phyloP scores from a whole-genome alignment of 2,888 invertebrate species.

The Spodoptera picta region DNA sequence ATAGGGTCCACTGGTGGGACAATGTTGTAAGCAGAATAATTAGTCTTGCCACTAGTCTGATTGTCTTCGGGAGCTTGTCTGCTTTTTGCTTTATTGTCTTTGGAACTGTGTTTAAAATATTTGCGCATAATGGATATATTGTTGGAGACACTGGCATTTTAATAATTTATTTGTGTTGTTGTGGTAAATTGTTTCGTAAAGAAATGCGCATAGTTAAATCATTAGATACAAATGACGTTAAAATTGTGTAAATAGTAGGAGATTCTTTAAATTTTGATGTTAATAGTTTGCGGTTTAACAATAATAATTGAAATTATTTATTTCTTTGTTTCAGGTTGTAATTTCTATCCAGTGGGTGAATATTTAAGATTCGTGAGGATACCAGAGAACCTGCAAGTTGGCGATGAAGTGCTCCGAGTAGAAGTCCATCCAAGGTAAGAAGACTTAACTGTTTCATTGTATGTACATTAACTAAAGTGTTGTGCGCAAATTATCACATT shows the following conservation, averaged over 20 bases:
- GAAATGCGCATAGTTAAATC: too few species aligned
- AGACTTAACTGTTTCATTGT: background rate
- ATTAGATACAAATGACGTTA: too few species aligned
- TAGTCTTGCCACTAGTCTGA: constrained; percentile 41
- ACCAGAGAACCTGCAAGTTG: constrained; percentile 93
- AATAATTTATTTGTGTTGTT: background rate
- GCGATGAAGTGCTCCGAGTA: constrained; percentile 93
- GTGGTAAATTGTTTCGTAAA: background rate
- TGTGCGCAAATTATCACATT: too few species aligned
- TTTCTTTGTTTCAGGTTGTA: constrained; percentile 90
- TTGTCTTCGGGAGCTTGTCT: constrained; percentile 51
- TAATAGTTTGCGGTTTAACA: background rate
- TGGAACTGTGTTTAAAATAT: constrained; percentile 24
- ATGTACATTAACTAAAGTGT: too few species aligned
- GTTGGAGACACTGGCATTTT: constrained; percentile 10
- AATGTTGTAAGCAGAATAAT: constrained; percentile 58
- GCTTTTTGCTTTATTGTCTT: constrained; percentile 51
- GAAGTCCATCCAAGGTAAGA: constrained; percentile 94
- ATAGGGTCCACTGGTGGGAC: constrained; percentile 60
- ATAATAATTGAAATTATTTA: background rate
- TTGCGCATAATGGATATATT: constrained; percentile 35
- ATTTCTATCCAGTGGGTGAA: constrained; percentile 95
- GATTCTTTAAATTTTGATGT: background rate
- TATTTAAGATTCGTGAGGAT: constrained; percentile 95
- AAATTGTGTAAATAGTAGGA: too few species aligned